A percentile compares a stretch with the other conserved stretches of the same genome.
These are phyloP conservation scores for Ostrea denselamellosa DNA, from an alignment of 1,140 invertebrate species.

Conservation along the genomic window DNA sequence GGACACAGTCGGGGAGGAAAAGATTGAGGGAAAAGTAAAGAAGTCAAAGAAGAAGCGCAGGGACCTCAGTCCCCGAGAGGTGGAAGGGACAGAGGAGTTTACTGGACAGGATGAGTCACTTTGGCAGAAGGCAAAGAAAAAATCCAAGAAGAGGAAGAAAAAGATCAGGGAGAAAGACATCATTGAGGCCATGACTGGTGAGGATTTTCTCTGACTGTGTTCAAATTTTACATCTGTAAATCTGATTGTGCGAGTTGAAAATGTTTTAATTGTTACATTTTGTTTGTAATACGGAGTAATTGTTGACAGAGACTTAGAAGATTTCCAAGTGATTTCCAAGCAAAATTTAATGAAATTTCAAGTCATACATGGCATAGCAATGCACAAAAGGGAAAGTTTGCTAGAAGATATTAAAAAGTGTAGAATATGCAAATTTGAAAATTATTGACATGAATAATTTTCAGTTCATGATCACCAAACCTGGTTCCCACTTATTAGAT, in stretches of 20 bases:
- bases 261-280: background rate
- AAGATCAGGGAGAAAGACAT: slow-evolving; percentile 1
- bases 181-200: background rate
- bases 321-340: background rate
- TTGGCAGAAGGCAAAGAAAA: slow-evolving; percentile 13
- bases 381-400: too few relatives aligned
- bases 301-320: background rate
- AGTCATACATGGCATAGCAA: too few relatives aligned
- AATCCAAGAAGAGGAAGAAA: background rate
- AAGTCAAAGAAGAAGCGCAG: background rate
- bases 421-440: too few relatives aligned
- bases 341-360: too few relatives aligned
- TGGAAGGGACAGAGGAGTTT: background rate
- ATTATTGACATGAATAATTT: too few relatives aligned
- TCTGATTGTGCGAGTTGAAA: background rate
- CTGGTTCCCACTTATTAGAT: too few relatives aligned
- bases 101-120: background rate
- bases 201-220: background rate
- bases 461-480: too few relatives aligned
- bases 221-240: too few relatives aligned
- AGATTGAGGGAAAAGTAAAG: background rate
- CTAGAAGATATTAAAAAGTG: too few relatives aligned
- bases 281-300: background rate
- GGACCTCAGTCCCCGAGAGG: background rate
- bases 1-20: background rate